These are phyloP conservation scores for Accipiter virgatus DNA, from an alignment of 2,113 vertebrate genomes.

Conservation along the genomic window DNA sequence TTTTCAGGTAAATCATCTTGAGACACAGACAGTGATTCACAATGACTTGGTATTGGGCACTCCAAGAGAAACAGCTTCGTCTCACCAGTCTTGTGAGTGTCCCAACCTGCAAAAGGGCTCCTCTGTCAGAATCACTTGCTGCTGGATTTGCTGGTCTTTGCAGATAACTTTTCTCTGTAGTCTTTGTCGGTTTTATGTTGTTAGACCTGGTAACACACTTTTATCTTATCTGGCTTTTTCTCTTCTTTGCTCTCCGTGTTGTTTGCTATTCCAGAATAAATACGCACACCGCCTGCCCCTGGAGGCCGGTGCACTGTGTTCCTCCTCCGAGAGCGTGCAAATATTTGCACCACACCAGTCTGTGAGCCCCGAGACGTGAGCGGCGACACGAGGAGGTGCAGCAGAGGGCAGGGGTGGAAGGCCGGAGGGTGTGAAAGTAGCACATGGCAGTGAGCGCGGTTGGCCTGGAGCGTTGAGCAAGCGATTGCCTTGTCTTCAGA, in stretches of 20 bases:
- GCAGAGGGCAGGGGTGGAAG: conserved; percentile 32
- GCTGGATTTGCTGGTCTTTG: not conserved
- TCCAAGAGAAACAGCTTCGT: not conserved
- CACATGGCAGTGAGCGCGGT: fast-evolving
- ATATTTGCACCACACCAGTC: conserved; percentile 54
- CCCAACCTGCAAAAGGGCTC: not conserved
- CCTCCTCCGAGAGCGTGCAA: conserved; percentile 1
- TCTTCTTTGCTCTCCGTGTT: conserved; percentile 35
- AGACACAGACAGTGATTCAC: not conserved
- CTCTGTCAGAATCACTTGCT: not conserved
- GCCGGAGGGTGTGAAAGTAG: conserved; percentile 18
- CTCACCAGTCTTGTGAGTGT: not conserved
- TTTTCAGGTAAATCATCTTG: not conserved
- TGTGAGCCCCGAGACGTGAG: conserved; percentile 34
- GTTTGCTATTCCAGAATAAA: conserved; percentile 59
- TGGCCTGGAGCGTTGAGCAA: not conserved
- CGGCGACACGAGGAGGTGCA: conserved; percentile 38
- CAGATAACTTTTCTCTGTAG: not conserved
- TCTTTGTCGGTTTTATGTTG: conserved; percentile 35
- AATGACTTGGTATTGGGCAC: fast-evolving
- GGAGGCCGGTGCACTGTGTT: conserved; percentile 33
- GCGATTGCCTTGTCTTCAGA: not conserved
- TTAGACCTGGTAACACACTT: conserved; percentile 51
- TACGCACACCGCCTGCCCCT: not conserved
- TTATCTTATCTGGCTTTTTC: conserved; percentile 63